Percentiles rank a stretch among this genome's conserved stretches.
Evolutionary conservation across 2,113 vertebrate genomes (phyloP).

Genomic region (Pampusana beccarii): DNA sequence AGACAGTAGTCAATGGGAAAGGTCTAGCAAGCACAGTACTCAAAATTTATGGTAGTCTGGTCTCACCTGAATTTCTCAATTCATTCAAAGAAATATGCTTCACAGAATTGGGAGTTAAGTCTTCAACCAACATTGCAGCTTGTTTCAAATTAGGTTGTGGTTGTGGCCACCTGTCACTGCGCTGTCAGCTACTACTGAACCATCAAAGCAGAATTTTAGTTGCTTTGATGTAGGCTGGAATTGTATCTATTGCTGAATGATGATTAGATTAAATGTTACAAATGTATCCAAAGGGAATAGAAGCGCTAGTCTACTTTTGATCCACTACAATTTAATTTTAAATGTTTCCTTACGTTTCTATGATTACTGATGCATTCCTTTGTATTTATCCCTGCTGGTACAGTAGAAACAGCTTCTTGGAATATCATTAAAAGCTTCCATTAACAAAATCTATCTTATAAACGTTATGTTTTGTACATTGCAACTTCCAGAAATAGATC

Average conservation of each 20-base stretch:
- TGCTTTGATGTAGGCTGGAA: slow-evolving; percentile 74
- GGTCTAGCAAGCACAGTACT: not conserved
- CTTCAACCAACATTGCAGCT: slow-evolving; percentile 15
- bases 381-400: not conserved
- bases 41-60: not conserved
- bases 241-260: slow-evolving; percentile 59
- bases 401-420: not conserved
- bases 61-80: not conserved
- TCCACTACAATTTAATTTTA: slow-evolving; percentile 19
- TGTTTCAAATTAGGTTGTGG: slow-evolving; percentile 61
- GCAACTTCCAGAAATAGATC: not conserved
- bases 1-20: not conserved
- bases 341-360: not conserved
- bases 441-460: not conserved
- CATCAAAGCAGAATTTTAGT: slow-evolving; percentile 74
- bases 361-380: not conserved
- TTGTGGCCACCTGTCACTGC: slow-evolving; percentile 69
- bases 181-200: slow-evolving; percentile 66
- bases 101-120: not conserved
- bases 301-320: not conserved
- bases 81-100: not conserved
- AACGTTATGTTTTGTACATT: not conserved
- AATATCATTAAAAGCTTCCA: not conserved
- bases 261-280: slow-evolving; percentile 71
- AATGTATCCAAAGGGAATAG: slow-evolving; percentile 70